Evolutionary conservation across 2,113 vertebrate genomes (phyloP).

Genomic region (human (Homo sapiens)): GRCh38 chr15:65922001-65922500

Average conservation of each 20-base stretch:
- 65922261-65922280: neutral
- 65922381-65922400: slow-evolving; percentile 94
- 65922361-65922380: slow-evolving; percentile 97
- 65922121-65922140: neutral
- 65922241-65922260: neutral
- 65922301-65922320: neutral
- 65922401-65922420: slow-evolving; percentile 94
- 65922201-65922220: neutral
- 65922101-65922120: neutral
- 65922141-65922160: neutral
- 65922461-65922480: slow-evolving; percentile 92
- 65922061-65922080: neutral
- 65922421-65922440: slow-evolving; percentile 95
- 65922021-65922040: neutral
- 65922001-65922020: neutral
- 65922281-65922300: neutral
- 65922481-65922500: slow-evolving; percentile 36
- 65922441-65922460: slow-evolving; percentile 95
- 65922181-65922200: neutral
- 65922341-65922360: slow-evolving; percentile 94
- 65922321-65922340: slow-evolving; percentile 85
- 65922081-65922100: neutral
- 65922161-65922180: neutral
- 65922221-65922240: neutral
- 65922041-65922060: neutral